A percentile compares a stretch with the other conserved stretches of the same genome.
phyloP scores from a whole-genome alignment of 2,113 vertebrate genomes.

The Indicator indicator region DNA sequence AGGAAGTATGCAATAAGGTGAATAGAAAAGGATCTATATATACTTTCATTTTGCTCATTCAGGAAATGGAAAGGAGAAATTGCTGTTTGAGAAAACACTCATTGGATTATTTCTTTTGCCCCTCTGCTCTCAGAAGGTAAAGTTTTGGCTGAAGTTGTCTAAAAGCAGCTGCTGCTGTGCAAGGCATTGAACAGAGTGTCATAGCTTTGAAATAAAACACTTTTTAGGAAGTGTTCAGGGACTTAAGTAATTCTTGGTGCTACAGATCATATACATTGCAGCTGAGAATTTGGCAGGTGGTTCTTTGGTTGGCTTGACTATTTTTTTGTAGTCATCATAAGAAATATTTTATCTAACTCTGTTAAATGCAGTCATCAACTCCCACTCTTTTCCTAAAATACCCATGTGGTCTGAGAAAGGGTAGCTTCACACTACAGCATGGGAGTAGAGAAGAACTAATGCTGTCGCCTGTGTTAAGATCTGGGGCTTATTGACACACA shows the following conservation, averaged over 20 bases:
- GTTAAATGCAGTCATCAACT: not conserved
- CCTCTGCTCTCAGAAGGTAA: not conserved
- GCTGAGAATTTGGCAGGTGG: not conserved
- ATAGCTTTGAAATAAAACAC: not conserved
- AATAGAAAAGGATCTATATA: not conserved
- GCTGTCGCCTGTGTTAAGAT: not conserved
- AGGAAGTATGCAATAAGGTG: not conserved
- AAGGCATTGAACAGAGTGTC: not conserved
- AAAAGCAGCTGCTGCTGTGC: not conserved
- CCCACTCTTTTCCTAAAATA: not conserved
- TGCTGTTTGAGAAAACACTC: not conserved
- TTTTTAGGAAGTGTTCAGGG: not conserved
- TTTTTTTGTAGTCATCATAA: not conserved
- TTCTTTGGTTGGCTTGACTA: not conserved
- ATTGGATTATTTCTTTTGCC: not conserved
- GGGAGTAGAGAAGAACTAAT: not conserved
- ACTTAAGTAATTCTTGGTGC: not conserved
- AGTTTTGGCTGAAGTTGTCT: not conserved
- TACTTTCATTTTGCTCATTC: not conserved
- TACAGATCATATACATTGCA: not conserved
- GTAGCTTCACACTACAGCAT: rapidly evolving
- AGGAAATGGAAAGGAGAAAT: not conserved
- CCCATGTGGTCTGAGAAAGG: not conserved
- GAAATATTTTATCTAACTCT: not conserved
- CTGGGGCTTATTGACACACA: rapidly evolving